phyloP scores from a whole-genome alignment of 2,888 invertebrate genomes.

The Operophtera brumata region DNA sequence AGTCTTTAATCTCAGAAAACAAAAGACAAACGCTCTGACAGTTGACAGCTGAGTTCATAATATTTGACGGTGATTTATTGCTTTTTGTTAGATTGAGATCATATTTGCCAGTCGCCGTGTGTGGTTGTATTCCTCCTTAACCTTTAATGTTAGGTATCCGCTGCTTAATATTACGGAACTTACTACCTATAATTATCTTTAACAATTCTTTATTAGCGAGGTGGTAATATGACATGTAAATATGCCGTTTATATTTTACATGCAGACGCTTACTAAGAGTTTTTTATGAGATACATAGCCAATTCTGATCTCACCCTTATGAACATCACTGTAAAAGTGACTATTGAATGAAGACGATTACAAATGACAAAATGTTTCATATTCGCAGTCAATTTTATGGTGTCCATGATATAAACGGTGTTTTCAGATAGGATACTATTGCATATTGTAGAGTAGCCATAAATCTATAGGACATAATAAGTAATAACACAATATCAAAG shows the following conservation, averaged over 20 bases:
- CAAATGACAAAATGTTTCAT: slow-evolving; percentile 23
- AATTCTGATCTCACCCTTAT: slow-evolving; percentile 31
- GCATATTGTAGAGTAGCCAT: slow-evolving; percentile 73
- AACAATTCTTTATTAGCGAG: slow-evolving; percentile 52
- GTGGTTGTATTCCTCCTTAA: slow-evolving; percentile 68
- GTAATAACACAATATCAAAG: slow-evolving; percentile 76
- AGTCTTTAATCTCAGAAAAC: slow-evolving; percentile 2
- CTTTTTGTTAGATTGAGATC: slow-evolving; percentile 22
- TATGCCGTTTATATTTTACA: slow-evolving; percentile 58
- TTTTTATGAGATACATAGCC: slow-evolving; percentile 48
- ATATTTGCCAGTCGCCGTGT: slow-evolving; percentile 67
- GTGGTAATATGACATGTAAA: slow-evolving; percentile 62
- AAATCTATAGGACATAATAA: slow-evolving; percentile 76
- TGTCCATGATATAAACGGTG: slow-evolving; percentile 16
- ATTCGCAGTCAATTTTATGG: slow-evolving; percentile 24
- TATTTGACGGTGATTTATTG: slow-evolving; percentile 4
- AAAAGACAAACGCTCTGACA: slow-evolving; percentile 1
- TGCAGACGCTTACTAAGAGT: slow-evolving; percentile 65
- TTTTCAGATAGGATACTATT: slow-evolving; percentile 38
- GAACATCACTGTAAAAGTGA: slow-evolving; percentile 19
- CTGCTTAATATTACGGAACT: slow-evolving; percentile 57
- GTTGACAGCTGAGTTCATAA: slow-evolving; percentile 5
- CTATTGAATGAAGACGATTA: slow-evolving; percentile 21
- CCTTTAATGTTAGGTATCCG: slow-evolving; percentile 59
- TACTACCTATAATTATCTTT: slow-evolving; percentile 53